Base-by-base conservation (phyloP, 1,140 invertebrate species). In the Drosophila athabasca region DNA sequence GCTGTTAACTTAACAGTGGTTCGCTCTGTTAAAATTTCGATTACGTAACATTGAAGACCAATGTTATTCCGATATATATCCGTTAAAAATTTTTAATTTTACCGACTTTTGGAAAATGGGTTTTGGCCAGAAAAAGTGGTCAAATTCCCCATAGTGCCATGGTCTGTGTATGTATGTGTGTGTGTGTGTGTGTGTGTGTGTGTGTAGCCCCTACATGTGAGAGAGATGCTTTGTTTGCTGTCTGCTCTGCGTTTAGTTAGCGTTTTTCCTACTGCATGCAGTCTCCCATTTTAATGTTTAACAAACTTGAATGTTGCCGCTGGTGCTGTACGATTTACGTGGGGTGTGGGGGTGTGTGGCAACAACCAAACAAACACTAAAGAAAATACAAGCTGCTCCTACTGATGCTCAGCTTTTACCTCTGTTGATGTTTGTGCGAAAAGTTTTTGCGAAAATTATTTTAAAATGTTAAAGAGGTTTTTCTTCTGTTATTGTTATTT, bases 201-300 rank as follows among this genome's bases (percentile, higher is more conserved):
- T 31, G 60, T 67, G 44, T 66, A n/a, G n/a, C n/a, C 26, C 29
- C 26, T 4, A 24, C 46, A 49, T 22, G 7, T 50, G 26, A 41
- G 41, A 31, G 50, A 54, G 65, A 53, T 64, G 45, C 51, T 60
- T 64, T 76, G 73, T 77, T 70, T 77, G 74, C 59, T 65, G 64
- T 62, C 50, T 80, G 57, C 69, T 67, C 65, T 13, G 74, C 73
- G 62, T 87, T 85, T 85, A 78, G 73, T 87, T 87, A 67, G 55
- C 62, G 62, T 85, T 85, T 85, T 77, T 70, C 35, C 58, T 59
- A 73, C 61, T 52, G 72, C 62, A 75, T 46, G 45, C 43, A 2
- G 68, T 69, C 74, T 61, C 35, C 60, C 77, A 66, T 78, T 85
- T 87, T 78, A 87, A 85, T 87, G 77, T 87, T 87, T 71, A 87